Evolutionary conservation across 1,140 invertebrate species (phyloP).

Genomic region (Ceratosolen fusciceps): DNA sequence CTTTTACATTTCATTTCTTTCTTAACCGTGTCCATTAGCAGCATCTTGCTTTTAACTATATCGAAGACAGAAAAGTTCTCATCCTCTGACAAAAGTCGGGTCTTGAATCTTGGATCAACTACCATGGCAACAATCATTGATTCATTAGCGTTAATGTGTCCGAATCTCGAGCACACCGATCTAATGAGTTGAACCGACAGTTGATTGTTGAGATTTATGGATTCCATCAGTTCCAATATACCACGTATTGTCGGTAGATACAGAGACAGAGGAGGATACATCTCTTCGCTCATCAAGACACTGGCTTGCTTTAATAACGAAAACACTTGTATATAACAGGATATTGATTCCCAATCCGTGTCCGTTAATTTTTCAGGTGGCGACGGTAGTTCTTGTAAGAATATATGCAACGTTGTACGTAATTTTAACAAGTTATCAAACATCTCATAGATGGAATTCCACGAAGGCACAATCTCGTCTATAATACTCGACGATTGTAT

Average conservation of each 20-base stretch:
- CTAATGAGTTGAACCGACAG: slow-evolving; percentile 26
- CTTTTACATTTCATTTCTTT: slow-evolving; percentile 12
- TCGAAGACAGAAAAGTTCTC: slow-evolving; percentile 44
- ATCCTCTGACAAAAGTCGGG: slow-evolving; percentile 42
- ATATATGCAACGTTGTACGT: slow-evolving; percentile 27
- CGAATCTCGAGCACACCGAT: slow-evolving; percentile 44
- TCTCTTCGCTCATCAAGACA: slow-evolving; percentile 31
- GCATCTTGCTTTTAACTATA: slow-evolving; percentile 45
- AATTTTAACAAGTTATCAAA: slow-evolving; percentile 47
- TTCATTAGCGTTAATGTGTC: slow-evolving; percentile 44
- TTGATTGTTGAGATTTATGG: slow-evolving; percentile 34
- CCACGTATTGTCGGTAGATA: slow-evolving; percentile 44
- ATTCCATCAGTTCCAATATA: slow-evolving; percentile 45
- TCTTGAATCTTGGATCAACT: slow-evolving; percentile 47
- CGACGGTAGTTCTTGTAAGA: slow-evolving; percentile 13
- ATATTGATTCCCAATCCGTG: slow-evolving; percentile 43
- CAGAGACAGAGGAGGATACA: slow-evolving; percentile 42
- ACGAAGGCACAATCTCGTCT: slow-evolving; percentile 42
- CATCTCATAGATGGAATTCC: slow-evolving; percentile 45
- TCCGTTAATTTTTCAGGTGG: slow-evolving; percentile 38
- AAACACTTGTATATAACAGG: slow-evolving; percentile 36
- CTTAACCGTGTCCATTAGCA: slow-evolving; percentile 9
- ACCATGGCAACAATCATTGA: slow-evolving; percentile 47
- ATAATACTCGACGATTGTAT: slow-evolving; percentile 12
- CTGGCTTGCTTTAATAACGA: slow-evolving; percentile 39